Evolutionary conservation across 2,888 invertebrate species (phyloP).

Genomic region (Branchellion lobata): DNA sequence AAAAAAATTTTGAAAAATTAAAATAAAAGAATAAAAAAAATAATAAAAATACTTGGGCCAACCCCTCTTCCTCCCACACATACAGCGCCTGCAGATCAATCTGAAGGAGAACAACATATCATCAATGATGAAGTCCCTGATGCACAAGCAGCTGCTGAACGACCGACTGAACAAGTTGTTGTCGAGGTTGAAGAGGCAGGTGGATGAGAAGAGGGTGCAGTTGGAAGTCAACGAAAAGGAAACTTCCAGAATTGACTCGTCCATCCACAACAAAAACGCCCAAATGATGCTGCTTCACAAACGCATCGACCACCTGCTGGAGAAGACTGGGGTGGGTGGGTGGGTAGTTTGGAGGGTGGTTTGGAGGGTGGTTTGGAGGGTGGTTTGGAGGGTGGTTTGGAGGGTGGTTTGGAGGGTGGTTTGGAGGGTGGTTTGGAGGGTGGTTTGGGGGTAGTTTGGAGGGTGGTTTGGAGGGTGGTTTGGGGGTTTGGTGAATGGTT

Average conservation of each 20-base stretch:
- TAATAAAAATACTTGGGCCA: too few species aligned
- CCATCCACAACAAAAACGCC: constrained; percentile 24
- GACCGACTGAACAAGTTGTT: constrained; percentile 5
- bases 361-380: not conserved
- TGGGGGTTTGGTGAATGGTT: too few species aligned
- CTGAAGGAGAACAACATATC: constrained; percentile 24
- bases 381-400: not conserved
- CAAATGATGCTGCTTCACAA: constrained; percentile 31
- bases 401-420: not conserved
- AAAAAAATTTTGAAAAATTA: too few species aligned
- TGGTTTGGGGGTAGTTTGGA: not conserved
- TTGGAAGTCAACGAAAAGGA: not conserved
- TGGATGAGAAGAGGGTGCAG: not conserved
- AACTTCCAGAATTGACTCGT: constrained; percentile 13
- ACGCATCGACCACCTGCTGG: constrained; percentile 7
- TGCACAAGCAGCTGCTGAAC: constrained; percentile 12
- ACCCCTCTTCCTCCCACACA: too few species aligned
- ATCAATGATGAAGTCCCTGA: not conserved
- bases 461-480: too few species aligned
- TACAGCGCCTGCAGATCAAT: constrained; percentile 13
- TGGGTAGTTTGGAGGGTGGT: not conserved
- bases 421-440: not conserved
- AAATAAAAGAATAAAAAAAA: too few species aligned
- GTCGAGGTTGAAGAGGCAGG: not conserved
- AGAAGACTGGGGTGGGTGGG: constrained; percentile 21